A percentile compares a stretch with the other conserved stretches of the same genome.
Conservation (phyloP, 2,113 vertebrate species). For the Indicator maculatus region DNA sequence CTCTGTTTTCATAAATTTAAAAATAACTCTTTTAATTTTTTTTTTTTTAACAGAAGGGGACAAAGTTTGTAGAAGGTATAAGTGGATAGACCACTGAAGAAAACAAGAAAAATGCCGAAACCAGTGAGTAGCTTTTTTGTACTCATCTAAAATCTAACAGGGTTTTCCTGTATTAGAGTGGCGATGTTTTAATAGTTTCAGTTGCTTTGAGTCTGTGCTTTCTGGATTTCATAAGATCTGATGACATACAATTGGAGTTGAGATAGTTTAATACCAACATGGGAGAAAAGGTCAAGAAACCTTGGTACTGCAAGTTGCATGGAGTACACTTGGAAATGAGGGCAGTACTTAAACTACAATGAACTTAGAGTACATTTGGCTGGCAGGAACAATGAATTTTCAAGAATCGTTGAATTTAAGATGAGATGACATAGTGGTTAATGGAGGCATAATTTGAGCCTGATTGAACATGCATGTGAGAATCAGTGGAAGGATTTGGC, state of each 20-base stretch:
- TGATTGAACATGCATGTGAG: background rate
- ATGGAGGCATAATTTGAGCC: background rate
- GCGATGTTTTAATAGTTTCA: background rate
- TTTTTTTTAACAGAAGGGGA: conserved; percentile 28
- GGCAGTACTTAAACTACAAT: background rate
- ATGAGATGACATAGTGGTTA: background rate
- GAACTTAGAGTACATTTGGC: background rate
- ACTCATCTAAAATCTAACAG: background rate
- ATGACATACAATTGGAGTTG: background rate
- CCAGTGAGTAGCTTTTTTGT: conserved; percentile 60
- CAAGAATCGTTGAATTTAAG: background rate
- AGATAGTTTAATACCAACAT: background rate
- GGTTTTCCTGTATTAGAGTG: background rate
- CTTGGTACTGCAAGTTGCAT: background rate
- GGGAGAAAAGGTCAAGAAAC: background rate
- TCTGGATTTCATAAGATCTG: background rate
- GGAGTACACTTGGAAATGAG: background rate
- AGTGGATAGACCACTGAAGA: background rate
- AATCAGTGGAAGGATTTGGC: background rate
- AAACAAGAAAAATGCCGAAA: conserved; percentile 69
- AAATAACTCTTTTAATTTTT: background rate
- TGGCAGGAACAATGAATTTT: background rate
- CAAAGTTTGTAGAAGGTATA: conserved; percentile 1
- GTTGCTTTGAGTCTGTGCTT: background rate
- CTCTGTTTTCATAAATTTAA: background rate